Evolutionary conservation across 1,140 invertebrate genomes (phyloP).

Genomic region (Goniozus legneri): DNA sequence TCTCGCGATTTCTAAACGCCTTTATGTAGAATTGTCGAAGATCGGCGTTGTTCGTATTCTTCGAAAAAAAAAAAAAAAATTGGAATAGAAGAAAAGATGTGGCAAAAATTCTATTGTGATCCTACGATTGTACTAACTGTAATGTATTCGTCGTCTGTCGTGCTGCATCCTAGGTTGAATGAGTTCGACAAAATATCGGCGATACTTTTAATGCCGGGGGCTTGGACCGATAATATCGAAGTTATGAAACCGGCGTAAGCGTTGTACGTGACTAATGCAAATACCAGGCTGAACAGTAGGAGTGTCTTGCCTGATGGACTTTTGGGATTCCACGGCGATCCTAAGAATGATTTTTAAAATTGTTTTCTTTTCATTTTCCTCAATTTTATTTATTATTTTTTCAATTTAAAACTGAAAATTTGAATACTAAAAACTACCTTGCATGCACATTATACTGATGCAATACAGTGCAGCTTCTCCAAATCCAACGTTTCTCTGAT

Average conservation of each 20-base stretch:
- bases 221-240: constrained; percentile 62
- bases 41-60: constrained; percentile 47
- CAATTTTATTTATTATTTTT: too few relatives aligned
- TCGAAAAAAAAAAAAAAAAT: constrained; percentile 7
- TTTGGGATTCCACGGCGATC: constrained; percentile 57
- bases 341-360: constrained; percentile 35
- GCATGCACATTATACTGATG: constrained; percentile 62
- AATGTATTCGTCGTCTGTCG: constrained; percentile 45
- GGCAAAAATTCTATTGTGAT: neutral
- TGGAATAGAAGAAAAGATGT: neutral
- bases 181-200: constrained; percentile 58
- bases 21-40: constrained; percentile 48
- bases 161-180: constrained; percentile 60
- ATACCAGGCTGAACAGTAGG: constrained; percentile 58
- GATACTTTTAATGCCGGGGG: constrained; percentile 56
- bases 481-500: constrained; percentile 43
- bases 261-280: constrained; percentile 60
- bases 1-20: constrained; percentile 45
- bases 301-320: constrained; percentile 58
- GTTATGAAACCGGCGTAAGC: constrained; percentile 64
- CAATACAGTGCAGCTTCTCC: constrained; percentile 60
- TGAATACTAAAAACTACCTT: constrained; percentile 52
- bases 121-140: constrained; percentile 33
- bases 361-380: too few relatives aligned
- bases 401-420: neutral